Base-by-base conservation (phyloP, 2,797 vertebrate species). In the Chanos chanos region DNA sequence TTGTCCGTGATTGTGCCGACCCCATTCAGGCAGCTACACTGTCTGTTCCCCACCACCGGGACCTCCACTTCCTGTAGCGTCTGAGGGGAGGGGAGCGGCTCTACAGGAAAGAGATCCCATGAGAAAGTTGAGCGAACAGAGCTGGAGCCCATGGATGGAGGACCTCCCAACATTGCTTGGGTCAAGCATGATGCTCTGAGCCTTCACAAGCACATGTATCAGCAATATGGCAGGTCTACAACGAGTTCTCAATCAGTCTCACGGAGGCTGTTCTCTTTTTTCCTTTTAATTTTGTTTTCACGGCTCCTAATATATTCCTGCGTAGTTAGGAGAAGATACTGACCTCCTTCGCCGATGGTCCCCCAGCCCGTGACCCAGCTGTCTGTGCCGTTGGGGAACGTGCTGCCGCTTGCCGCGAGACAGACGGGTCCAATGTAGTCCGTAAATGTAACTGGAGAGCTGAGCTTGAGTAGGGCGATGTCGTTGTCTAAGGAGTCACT, bases 351-450 rank as follows among this genome's bases (percentile, higher is more conserved):
- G 8, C 8, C 0, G 16, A 81, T 43, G 1, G 51, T 0, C 0
- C 83, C 83, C 78, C 79, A 86, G 48, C 83, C 83, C 47, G 83
- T 82, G 64, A 83, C 75, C 83, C 83, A 84, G 70, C 75, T 80
- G 6, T 74, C 61, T 44, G 70, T 76, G 1, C 76, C 83, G 1
- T 12, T 75, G 60, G 69, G 61, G 65, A 88, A 83, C 53, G 61
- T 61, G 61, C 84, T 85, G 22, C 15, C 54, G 54, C 34, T 50
- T 1, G 67, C 82, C 74, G 90, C 89, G 62, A 92, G 79, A 75
- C 89, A 92, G 61, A 92, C 81, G 1, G 91, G 90, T 40, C 78
- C 81, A 72, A 92, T 81, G 55, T 71, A 77, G 58, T 86, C 78
- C 24, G 83, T 85, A 74, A 89, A 90, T 2, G 0, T 12, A 27